These are phyloP conservation scores for Capitulum mitella DNA, from an alignment of 2,888 invertebrate species.

Conservation along the genomic window DNA sequence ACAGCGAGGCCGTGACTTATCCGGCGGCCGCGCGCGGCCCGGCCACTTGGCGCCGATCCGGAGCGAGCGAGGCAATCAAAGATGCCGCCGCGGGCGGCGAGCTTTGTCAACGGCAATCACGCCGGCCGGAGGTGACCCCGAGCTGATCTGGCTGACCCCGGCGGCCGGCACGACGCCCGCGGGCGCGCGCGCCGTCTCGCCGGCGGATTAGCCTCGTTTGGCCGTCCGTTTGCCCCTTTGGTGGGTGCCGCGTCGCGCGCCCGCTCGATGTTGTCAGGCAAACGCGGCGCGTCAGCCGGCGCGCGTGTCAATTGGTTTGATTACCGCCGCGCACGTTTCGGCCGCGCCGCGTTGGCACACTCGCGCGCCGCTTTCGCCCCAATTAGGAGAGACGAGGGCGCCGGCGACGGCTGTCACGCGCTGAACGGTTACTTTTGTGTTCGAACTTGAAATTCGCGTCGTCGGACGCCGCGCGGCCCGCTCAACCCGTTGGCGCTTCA, in stretches of 20 bases:
- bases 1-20: slow-evolving; percentile 17
- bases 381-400: background rate
- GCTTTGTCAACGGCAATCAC: background rate
- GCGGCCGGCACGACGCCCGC: background rate
- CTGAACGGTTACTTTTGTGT: slow-evolving; percentile 9
- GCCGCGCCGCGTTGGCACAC: background rate
- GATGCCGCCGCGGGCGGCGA: background rate
- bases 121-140: background rate
- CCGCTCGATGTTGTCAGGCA: background rate
- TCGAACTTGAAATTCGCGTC: background rate
- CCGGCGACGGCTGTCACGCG: background rate
- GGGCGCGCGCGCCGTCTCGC: background rate
- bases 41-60: background rate
- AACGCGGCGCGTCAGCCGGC: background rate
- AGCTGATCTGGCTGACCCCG: background rate
- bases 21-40: background rate
- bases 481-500: slow-evolving; percentile 14
- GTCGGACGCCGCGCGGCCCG: background rate
- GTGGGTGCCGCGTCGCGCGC: background rate
- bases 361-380: background rate
- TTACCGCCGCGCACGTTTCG: background rate
- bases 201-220: slow-evolving; percentile 6
- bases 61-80: background rate
- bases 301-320: slow-evolving; percentile 20
- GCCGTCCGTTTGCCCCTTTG: slow-evolving; percentile 1